phyloP scores from a whole-genome alignment of 1,140 invertebrate species.

The Rhyacophila brunnea region DNA sequence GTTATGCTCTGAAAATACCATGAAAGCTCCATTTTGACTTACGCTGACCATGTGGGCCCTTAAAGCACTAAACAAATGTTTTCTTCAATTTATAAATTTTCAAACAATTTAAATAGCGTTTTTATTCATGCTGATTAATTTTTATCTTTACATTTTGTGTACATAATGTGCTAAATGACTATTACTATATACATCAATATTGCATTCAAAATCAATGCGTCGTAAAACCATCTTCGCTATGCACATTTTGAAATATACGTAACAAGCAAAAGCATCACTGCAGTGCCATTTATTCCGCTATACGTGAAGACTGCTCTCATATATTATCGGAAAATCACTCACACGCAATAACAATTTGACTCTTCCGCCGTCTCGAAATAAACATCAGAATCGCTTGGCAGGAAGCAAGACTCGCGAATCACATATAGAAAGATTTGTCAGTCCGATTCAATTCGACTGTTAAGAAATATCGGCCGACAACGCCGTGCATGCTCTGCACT shows the following conservation, averaged over 20 bases:
- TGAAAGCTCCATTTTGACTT: too few relatives aligned
- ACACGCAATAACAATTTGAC: constrained; percentile 5
- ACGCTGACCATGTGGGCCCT: too few relatives aligned
- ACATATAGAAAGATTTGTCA: constrained; percentile 30
- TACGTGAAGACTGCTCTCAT: constrained; percentile 24
- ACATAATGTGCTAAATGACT: too few relatives aligned
- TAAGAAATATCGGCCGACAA: constrained; percentile 14
- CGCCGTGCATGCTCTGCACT: not conserved
- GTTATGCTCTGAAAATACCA: too few relatives aligned
- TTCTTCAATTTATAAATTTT: too few relatives aligned
- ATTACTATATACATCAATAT: too few relatives aligned
- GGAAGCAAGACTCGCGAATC: constrained; percentile 14
- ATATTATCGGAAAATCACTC: constrained; percentile 14
- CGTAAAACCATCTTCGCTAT: too few relatives aligned
- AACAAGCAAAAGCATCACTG: constrained; percentile 11
- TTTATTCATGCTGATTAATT: too few relatives aligned
- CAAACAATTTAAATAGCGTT: too few relatives aligned
- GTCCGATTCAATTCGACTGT: constrained; percentile 19
- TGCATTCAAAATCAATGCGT: too few relatives aligned
- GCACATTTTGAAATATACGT: constrained; percentile 2
- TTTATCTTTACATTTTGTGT: too few relatives aligned
- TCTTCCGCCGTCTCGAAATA: constrained; percentile 8
- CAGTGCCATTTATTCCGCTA: constrained; percentile 31
- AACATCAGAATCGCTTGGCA: constrained; percentile 16
- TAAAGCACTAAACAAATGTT: too few relatives aligned